Base-by-base conservation (phyloP, 2,797 vertebrate species). In the Avahi laniger region DNA sequence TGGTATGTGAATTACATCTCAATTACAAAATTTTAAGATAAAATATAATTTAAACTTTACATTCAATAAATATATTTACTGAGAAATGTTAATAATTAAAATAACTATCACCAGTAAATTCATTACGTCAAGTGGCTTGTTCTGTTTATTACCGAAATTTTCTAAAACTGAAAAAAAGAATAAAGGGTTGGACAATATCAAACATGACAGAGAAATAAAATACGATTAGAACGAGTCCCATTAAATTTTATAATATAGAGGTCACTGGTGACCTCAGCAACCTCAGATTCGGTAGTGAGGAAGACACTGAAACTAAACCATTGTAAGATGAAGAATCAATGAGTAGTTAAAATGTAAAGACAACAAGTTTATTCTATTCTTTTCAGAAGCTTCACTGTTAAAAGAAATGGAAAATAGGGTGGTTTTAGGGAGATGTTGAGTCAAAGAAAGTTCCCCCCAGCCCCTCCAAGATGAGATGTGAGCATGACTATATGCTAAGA, bases 31-130 rank as follows among this genome's bases (percentile, higher is more conserved):
- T 87, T 88, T 91, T 81, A 69, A 94, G 63, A 69, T 24, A 94
- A 92, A 97, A 92, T 54, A 86, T 81, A 78, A 91, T 85, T 80
- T 79, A 91, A 96, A 70, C 59, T 65, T 94, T 73, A 72, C 17
- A 72, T 59, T 82, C 30, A 72, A 85, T 73, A 86, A 86, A 94
- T 95, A 94, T 92, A 96, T 76, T 93, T 22, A 83, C 54, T 41
- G 14, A 87, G 70, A 52, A 92, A 83, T 26, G 87, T 57, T 94
- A 84, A 70, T 91, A 48, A 85, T 38, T 72, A 38, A 59, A 93
- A 65, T 86, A 88, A 80, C 17, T 81, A 87, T 80, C 59, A 87
- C 5, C 22, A 76, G 22, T 57, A 90, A 87, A 79, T 52, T 82
- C 26, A 95, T 61, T 79, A 79, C 20, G 63, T 78, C 57, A 93